Evolutionary conservation across 2,888 invertebrate species (phyloP).

Genomic region (Spisula solida): DNA sequence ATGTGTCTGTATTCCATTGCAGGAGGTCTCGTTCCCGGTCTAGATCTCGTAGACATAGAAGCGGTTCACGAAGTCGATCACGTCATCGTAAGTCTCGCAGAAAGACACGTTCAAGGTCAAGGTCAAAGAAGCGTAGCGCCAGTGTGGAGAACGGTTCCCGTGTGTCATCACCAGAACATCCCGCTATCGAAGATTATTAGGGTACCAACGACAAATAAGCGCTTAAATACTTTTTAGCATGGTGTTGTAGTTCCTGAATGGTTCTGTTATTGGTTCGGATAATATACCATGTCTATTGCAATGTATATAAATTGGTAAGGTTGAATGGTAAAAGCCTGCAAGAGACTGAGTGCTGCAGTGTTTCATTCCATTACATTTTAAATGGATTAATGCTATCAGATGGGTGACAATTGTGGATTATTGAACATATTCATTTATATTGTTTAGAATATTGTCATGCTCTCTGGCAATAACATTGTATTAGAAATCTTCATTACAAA

Average conservation of each 20-base stretch:
- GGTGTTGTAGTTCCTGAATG: neutral
- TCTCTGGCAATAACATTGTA: neutral
- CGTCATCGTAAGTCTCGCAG: constrained; percentile 47
- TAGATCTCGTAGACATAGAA: constrained; percentile 51
- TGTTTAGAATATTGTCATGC: neutral
- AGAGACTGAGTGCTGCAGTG: neutral
- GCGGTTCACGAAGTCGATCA: constrained; percentile 54
- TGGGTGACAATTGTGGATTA: neutral
- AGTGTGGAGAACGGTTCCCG: constrained; percentile 63
- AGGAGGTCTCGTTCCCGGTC: constrained; percentile 62
- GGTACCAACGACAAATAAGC: neutral
- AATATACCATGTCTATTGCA: neutral
- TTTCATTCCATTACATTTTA: neutral
- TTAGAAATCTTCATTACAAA: neutral
- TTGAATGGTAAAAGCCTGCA: neutral
- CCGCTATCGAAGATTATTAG: constrained; percentile 49
- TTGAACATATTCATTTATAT: neutral
- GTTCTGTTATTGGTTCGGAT: neutral
- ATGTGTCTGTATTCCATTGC: neutral
- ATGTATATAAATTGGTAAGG: neutral
- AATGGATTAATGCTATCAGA: neutral
- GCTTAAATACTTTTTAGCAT: neutral
- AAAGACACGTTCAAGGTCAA: constrained; percentile 59
- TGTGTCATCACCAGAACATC: constrained; percentile 35
- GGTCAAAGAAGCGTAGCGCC: constrained; percentile 54